Evolutionary conservation across 1,140 invertebrate species (phyloP), one percentile per base, ranked within the genome.

Genomic region (Halotydeus destructor): DNA sequence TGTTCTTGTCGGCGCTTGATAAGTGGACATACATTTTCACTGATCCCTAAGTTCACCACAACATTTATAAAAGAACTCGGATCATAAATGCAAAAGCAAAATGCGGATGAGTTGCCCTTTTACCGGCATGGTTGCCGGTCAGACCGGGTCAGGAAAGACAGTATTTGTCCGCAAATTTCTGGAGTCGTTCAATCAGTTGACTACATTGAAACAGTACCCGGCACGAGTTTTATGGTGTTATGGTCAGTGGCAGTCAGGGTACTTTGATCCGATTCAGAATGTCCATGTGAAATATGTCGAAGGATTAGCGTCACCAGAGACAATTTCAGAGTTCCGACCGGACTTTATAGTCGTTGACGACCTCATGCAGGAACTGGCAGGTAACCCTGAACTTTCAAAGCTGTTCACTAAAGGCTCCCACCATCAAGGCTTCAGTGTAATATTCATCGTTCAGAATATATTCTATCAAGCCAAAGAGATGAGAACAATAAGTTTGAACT

Each of bases 301-400:
- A 16, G 38, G 2, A 8, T 9, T 41, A 31, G 5, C 21, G 12
- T 12, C n/a, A 23, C 5, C 22, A 4, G 27, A 27, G 12, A 18
- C 5, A 8, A 5, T 41, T 8, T 9, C 6, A 16, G 14, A 36
- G 31, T 8, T 14, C 18, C 12, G 6, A 18, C 25, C 38, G 5
- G 38, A 41, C 31, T 6, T 55, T 11, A 26, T 55, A 11, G 49
- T 54, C 36, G 57, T 62, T 30, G 57, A 60, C 53, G 58, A 62
- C 52, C 41, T 60, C 3, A 61, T 61, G 55, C 50, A 28, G 12
- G 43, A 44, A 19, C 23, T 44, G 9, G 18, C 0, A 22, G 28
- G 18, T 18, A 25, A 34, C 28, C 22, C 12, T 12, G 12, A 12
- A 6, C 25, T 44, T 23, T 22, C 34, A 1, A 39, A 31, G 22